Evolutionary conservation across 2,888 invertebrate genomes (phyloP).

Genomic region (Blera fallax): DNA sequence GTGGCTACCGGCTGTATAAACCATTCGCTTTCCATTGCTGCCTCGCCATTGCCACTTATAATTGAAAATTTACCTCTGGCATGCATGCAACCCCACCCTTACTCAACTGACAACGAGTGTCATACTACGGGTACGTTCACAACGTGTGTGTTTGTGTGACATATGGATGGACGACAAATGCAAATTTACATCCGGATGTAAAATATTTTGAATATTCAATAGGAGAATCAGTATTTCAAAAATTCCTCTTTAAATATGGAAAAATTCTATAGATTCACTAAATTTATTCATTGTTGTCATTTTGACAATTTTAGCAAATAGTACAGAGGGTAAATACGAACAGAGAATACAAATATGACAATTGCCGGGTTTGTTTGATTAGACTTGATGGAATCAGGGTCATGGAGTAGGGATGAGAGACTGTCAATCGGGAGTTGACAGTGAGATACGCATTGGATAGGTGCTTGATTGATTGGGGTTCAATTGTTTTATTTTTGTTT

Average conservation of each 20-base stretch:
- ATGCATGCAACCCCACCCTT: slow-evolving; percentile 4
- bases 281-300: slow-evolving; percentile 52
- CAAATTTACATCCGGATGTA: slow-evolving; percentile 60
- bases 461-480: no score
- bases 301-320: slow-evolving; percentile 21
- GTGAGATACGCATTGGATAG: background rate
- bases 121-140: background rate
- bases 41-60: slow-evolving; percentile 22
- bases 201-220: slow-evolving; percentile 50
- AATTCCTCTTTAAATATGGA: slow-evolving; percentile 39
- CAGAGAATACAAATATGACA: slow-evolving; percentile 8
- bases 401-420: background rate
- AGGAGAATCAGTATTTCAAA: slow-evolving; percentile 12
- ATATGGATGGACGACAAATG: slow-evolving; percentile 23
- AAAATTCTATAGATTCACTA: slow-evolving; percentile 7
- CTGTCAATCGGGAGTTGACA: background rate
- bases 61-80: slow-evolving; percentile 55
- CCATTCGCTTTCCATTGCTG: background rate
- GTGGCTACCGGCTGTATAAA: background rate
- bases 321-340: slow-evolving; percentile 4
- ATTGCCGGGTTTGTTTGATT: background rate
- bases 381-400: background rate
- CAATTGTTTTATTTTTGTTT: no score
- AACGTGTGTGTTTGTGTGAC: background rate
- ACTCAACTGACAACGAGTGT: background rate